Conservation (phyloP, 2,113 vertebrate species). For the Apus apus region DNA sequence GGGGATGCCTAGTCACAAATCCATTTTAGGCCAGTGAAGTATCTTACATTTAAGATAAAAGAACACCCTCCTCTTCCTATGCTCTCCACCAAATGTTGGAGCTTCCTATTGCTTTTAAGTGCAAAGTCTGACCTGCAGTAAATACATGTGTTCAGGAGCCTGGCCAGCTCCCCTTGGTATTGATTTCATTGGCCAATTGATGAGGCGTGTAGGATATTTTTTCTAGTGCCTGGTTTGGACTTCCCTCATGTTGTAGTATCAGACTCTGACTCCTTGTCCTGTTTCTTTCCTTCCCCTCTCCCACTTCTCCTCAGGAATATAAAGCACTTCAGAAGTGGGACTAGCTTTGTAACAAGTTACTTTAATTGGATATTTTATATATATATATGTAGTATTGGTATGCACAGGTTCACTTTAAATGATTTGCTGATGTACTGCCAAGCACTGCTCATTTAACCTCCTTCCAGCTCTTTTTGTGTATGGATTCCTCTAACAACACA, state of each 20-base stretch:
- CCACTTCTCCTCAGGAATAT: neutral
- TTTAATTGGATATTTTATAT: slow-evolving; percentile 43
- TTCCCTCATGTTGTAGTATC: neutral
- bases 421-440: slow-evolving; percentile 50
- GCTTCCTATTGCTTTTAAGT: slow-evolving; percentile 26
- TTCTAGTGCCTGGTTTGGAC: neutral
- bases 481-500: neutral
- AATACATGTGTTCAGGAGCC: neutral
- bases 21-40: neutral
- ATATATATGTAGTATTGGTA: neutral
- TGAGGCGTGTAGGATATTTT: neutral
- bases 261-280: neutral
- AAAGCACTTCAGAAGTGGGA: slow-evolving; percentile 31
- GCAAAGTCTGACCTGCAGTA: slow-evolving; percentile 7
- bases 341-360: slow-evolving; percentile 34
- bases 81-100: neutral
- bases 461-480: neutral
- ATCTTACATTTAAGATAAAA: slow-evolving; percentile 41
- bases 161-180: neutral
- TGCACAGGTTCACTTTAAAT: slow-evolving; percentile 47
- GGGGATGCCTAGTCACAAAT: neutral
- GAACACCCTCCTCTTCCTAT: slow-evolving; percentile 20
- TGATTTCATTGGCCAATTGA: neutral
- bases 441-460: slow-evolving; percentile 38
- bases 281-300: neutral